Conservation (phyloP, 35 echinoderm and acorn worm species). For the Patiria miniata region DNA sequence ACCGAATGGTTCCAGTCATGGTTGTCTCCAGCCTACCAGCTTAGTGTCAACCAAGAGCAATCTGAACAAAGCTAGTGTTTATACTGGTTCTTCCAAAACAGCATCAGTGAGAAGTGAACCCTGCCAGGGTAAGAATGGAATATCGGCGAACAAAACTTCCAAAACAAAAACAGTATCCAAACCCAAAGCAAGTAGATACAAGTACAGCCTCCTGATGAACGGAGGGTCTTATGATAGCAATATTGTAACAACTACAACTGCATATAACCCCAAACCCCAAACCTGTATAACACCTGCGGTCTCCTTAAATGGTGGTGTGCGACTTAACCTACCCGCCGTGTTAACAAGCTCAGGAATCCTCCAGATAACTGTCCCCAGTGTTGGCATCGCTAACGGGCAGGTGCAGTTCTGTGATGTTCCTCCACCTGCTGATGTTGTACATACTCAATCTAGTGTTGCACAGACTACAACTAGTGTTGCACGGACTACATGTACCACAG, state of each 20-base stretch:
- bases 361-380: conserved; percentile 41
- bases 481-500: not conserved
- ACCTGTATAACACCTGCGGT: not conserved
- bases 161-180: conserved; percentile 37
- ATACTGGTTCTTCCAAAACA: not conserved
- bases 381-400: conserved; percentile 2
- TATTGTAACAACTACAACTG: not conserved
- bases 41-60: not conserved
- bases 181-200: conserved; percentile 83
- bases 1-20: not conserved
- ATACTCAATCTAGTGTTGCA: not conserved
- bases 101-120: conserved; percentile 12
- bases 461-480: not conserved
- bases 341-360: conserved; percentile 32
- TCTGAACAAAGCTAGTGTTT: not conserved
- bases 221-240: conserved; percentile 64
- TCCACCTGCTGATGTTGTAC: not conserved
- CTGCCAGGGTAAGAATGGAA: not conserved
- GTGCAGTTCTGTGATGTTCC: not conserved
- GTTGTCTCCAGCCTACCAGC: not conserved
- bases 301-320: conserved; percentile 17
- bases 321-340: conserved; percentile 21
- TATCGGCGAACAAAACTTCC: not conserved
- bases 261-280: not conserved
- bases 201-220: conserved; percentile 95